A percentile compares a stretch with the other conserved stretches of the same genome.
Evolutionary conservation across 2,797 vertebrate species (phyloP).

Genomic region (Ptychobarbus kaznakovi): DNA sequence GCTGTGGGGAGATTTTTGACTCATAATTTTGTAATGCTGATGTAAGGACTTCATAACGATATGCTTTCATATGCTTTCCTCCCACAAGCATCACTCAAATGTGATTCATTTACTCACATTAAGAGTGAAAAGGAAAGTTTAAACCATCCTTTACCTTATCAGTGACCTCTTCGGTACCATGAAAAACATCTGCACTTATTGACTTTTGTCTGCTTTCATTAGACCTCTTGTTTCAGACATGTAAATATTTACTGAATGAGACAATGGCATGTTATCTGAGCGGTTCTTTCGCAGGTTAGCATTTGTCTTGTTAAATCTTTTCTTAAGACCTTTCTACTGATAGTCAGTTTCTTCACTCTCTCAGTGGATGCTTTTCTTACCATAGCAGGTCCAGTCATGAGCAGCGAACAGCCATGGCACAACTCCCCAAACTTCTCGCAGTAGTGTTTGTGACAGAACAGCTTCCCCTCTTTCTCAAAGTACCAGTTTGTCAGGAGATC

Average conservation of each 20-base stretch:
- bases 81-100: not conserved
- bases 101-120: constrained; percentile 6
- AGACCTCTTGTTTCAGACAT: not conserved
- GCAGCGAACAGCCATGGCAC: constrained; percentile 93
- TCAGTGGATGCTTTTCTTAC: constrained; percentile 72
- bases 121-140: constrained; percentile 5
- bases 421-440: constrained; percentile 94
- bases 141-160: constrained; percentile 10
- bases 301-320: constrained; percentile 23
- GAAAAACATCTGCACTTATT: constrained; percentile 35
- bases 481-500: constrained; percentile 96
- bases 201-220: constrained; percentile 14
- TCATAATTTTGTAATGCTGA: not conserved
- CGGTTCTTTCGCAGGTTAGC: not conserved
- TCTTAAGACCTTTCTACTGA: not conserved
- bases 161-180: constrained; percentile 12
- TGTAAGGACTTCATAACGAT: not conserved
- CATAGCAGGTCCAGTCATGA: constrained; percentile 97
- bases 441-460: constrained; percentile 94
- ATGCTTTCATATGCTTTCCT: constrained; percentile 10
- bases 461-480: constrained; percentile 91
- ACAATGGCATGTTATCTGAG: constrained; percentile 37
- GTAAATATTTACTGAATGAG: constrained; percentile 49
- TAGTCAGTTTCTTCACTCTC: not conserved
- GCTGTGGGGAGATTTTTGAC: not conserved